phyloP scores from a whole-genome alignment of 1,140 invertebrate species.

The Archivesica marissinica region DNA sequence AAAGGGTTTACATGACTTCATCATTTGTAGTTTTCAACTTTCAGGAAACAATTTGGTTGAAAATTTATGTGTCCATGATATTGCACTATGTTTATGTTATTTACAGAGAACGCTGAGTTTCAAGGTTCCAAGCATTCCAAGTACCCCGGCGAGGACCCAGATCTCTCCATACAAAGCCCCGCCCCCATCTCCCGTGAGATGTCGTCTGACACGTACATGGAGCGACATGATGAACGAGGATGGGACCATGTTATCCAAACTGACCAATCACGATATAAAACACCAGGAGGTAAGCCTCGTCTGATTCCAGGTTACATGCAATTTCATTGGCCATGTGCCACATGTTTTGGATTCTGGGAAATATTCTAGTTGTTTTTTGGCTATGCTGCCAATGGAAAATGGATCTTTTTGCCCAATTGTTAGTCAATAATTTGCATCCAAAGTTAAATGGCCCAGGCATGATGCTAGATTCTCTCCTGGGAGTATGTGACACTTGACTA shows the following conservation, averaged over 20 bases:
- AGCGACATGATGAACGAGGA: slow-evolving; percentile 73
- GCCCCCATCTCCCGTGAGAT: slow-evolving; percentile 69
- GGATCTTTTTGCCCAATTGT: too few relatives aligned
- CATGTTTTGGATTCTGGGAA: neutral
- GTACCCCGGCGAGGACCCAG: neutral
- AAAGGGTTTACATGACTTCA: too few relatives aligned
- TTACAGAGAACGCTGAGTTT: slow-evolving; percentile 56
- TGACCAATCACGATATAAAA: slow-evolving; percentile 73
- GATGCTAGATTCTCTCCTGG: too few relatives aligned
- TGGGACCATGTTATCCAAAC: slow-evolving; percentile 48
- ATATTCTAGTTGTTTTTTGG: neutral
- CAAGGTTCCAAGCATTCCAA: slow-evolving; percentile 44
- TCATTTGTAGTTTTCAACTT: too few relatives aligned
- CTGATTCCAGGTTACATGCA: neutral
- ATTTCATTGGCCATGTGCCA: neutral
- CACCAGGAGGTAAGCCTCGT: slow-evolving; percentile 74
- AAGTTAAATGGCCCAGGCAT: too few relatives aligned
- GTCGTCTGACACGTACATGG: slow-evolving; percentile 72
- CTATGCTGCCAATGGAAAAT: too few relatives aligned
- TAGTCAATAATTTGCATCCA: too few relatives aligned
- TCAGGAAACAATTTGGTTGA: too few relatives aligned
- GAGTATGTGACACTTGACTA: too few relatives aligned
- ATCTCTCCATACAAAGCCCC: slow-evolving; percentile 76
- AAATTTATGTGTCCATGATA: too few relatives aligned
- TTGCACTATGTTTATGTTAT: slow-evolving; percentile 8